Evolutionary conservation across 2,888 invertebrate genomes (phyloP), one percentile per base, ranked within the genome.

Genomic region (Geophilus truncorum): DNA sequence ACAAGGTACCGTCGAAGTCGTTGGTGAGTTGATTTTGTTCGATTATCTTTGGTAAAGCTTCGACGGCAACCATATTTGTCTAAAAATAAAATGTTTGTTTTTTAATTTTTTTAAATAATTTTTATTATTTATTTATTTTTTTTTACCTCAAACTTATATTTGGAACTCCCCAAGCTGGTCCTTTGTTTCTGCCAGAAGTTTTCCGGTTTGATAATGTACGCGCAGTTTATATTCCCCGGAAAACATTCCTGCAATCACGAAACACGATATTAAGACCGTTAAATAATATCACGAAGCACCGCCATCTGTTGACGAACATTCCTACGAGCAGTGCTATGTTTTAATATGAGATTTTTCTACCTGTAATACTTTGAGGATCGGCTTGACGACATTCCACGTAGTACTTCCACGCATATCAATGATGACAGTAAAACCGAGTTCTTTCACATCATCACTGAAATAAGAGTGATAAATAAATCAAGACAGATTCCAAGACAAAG

Each of bases 131-230:
- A 62, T 21, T 18, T 23, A 75, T 18, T 76, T 28, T 15, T 34
- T 10, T 88, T 89, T 88, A 96, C 96, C 92, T 98, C 98, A 90
- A 98, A 98, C 90, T 97, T 97, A 90, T 97, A 98, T 90, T 98
- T 98, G 88, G 97, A 95, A 89, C 96, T 95, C 86, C 96, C 96
- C 86, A 98, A 91, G 84, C 96, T 96, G 85, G 97, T 97, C 87
- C 97, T 93, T 89, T 98, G 98, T 89, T 98, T 98, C 89, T 98
- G 98, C 98, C 98, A 98, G 90, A 99, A 98, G 88, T 97, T 98
- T 87, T 99, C 98, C 84, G 98, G 97, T 89, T 98, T 98, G 85
- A 98, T 97, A 87, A 99, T 96, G 87, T 95, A 94, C 84, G 96
- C 97, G 88, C 94, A 93, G 89, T 97, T 94, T 86, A 98, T 94